A percentile compares a stretch with the other conserved stretches of the same genome.
phyloP scores from a whole-genome alignment of 1,140 invertebrate genomes.

The Drosophila kikkawai region DNA sequence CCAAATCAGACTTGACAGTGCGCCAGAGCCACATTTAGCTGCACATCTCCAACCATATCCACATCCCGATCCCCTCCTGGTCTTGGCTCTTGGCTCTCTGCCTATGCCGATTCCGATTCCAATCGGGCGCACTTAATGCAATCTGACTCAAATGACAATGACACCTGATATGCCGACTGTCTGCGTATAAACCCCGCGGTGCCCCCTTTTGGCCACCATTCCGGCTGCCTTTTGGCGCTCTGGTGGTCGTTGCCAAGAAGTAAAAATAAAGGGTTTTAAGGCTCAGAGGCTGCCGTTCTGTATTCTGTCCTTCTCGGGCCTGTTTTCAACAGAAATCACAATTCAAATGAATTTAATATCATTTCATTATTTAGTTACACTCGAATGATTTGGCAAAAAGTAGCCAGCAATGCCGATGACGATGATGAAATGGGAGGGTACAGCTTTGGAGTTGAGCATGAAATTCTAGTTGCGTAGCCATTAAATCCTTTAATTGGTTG shows the following conservation, averaged over 20 bases:
- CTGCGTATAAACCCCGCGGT: conserved; percentile 14
- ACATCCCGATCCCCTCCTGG: conserved; percentile 6
- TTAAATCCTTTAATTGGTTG: conserved; percentile 79
- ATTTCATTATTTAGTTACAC: conserved; percentile 85
- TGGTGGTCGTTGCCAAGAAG: conserved; percentile 61
- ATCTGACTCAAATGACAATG: conserved; percentile 84
- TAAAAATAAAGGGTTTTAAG: conserved; percentile 54
- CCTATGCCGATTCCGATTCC: conserved; percentile 70
- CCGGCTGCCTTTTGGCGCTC: conserved; percentile 26
- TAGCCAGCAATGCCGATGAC: conserved; percentile 42
- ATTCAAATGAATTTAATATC: conserved; percentile 85
- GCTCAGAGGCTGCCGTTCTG: conserved; percentile 41
- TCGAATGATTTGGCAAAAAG: conserved; percentile 81
- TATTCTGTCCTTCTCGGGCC: conserved; percentile 17
- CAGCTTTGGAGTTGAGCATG: conserved; percentile 9
- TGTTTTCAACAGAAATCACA: conserved; percentile 84
- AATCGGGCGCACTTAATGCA: conserved; percentile 77
- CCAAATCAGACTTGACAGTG: conserved; percentile 56
- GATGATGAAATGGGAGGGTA: conserved; percentile 27
- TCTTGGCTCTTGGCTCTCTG: conserved; percentile 6
- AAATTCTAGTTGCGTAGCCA: conserved; percentile 53
- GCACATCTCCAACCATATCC: conserved; percentile 9
- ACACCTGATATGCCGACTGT: conserved; percentile 81
- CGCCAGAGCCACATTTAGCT: conserved; percentile 29
- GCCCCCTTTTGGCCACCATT: background rate